Base-by-base conservation (phyloP, 2,888 invertebrate genomes). In the Gonocerus acuteangulatus region DNA sequence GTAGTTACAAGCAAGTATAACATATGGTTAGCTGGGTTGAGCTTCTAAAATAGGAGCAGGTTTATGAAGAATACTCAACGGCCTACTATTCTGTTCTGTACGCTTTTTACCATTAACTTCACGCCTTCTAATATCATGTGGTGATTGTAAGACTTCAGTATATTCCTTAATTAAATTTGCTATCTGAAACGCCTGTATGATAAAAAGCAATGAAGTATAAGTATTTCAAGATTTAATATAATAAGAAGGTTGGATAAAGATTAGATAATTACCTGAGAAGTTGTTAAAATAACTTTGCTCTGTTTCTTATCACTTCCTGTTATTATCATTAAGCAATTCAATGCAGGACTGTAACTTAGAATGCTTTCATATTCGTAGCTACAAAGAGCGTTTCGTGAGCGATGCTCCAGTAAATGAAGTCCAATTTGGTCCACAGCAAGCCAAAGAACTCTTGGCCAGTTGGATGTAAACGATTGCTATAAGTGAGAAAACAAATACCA, bases 391-490 rank as follows among this genome's bases (percentile, higher is more conserved):
- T 88, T 89, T 69, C 94, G 83, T 13, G 92, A 86, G 60, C 90
- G 85, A 71, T 90, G 89, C 70, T 95, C 91, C 70, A 95, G 78
- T 65, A 95, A 77, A 73, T 95, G 93, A 64, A 95, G 82, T 18
- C 95, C 95, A 69, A 83, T 84, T 74, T 94, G 93, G 76, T 95
- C 93, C 56, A 95, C 89, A 21, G 92, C 94, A 68, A 95, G 77
- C 92, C 95, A 93, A 48, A 95, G 78, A 45, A 88, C 84, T 71
- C 94, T 83, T 23, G 95, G 95, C 90, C 95, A 93, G 75, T 92
- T 92, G 22, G 94, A 93, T 13, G 95, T 94, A 74, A 94, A 95
- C 11, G 92, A 90, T 86, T 95, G 95, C 89, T 90, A 74, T 36
- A 75, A 75, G 62, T 62, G 57, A 56, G 66, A 67, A 51, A 58